Evolutionary conservation across 2,888 invertebrate species (phyloP).

Genomic region (Cephus pulcher): DNA sequence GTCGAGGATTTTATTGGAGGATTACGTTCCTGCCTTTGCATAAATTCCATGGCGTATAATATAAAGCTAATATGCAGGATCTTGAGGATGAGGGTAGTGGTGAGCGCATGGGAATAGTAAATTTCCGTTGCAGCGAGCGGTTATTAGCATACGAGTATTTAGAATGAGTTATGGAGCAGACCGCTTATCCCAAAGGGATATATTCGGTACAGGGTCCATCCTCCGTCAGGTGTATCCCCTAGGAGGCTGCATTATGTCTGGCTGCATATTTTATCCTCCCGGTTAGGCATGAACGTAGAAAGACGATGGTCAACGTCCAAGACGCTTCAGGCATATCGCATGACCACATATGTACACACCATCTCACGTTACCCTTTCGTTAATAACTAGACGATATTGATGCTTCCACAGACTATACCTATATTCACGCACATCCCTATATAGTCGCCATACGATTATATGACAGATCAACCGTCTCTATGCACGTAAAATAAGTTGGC

Average conservation of each 20-base stretch:
- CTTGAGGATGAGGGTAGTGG: slow-evolving; percentile 5
- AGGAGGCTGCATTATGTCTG: slow-evolving; percentile 44
- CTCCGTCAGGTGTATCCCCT: slow-evolving; percentile 53
- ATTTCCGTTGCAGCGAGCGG: slow-evolving; percentile 46
- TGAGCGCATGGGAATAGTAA: slow-evolving; percentile 46
- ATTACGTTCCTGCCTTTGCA: slow-evolving; percentile 37
- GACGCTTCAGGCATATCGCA: background rate
- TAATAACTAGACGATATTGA: background rate
- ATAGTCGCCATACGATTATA: background rate
- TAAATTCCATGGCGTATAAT: slow-evolving; percentile 44
- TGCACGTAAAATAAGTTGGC: background rate
- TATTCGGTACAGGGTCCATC: slow-evolving; percentile 33
- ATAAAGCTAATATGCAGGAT: slow-evolving; percentile 7
- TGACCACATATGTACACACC: background rate
- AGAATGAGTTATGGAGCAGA: slow-evolving; percentile 58
- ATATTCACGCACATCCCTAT: too few species aligned
- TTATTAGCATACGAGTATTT: slow-evolving; percentile 63
- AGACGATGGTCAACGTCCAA: background rate
- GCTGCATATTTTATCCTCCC: slow-evolving; percentile 46
- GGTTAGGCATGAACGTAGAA: background rate
- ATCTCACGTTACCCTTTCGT: background rate
- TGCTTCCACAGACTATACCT: background rate
- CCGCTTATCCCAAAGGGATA: slow-evolving; percentile 48
- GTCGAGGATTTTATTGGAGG: slow-evolving; percentile 35
- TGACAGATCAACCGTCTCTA: background rate